Evolutionary conservation across 30 jellyfish, hydroid and myxozoan species (phyloP), one percentile per base, ranked within the genome.

Genomic region (Pelagia noctiluca): DNA sequence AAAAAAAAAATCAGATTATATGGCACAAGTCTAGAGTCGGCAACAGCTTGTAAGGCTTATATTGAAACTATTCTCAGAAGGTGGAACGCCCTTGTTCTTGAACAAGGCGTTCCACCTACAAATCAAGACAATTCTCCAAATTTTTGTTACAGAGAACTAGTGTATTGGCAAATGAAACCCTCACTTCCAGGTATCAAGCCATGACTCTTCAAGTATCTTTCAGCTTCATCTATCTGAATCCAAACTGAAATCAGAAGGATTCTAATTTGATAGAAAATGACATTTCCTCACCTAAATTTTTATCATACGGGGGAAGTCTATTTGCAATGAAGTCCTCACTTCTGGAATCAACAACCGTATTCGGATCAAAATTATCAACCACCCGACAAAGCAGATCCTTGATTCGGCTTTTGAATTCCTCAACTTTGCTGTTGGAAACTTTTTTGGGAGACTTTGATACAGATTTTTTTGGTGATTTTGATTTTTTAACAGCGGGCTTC

Each of bases 271-370:
- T n/a, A n/a, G n/a, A n/a, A n/a, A 57, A 37, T 2, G 2, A 28
- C 82, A 3, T 64, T 77, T 93, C 98, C 31, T 91, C 98, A 21
- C 50, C 82, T 5, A 63, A 71, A 21, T 32, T 67, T 46, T 83
- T 85, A 0, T 88, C 88, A 86, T 26, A 76, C 8, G 98, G 98
- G 2, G 98, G 98, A 34, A 93, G 87, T 11, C 98, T 89, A 26
- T 88, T 87, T 4, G 97, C 97, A 91, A 93, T 83, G 57, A 93
- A 93, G 28, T 87, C 98, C 50, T 79, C 95, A 46, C 93, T 71
- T 71, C 94, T 53, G 1, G 95, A 36, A 75, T 93, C 98, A 24
- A 93, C 95, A 50, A 92, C 91, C 3, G 91, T 76, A 60, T 93
- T 74, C 0, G 90, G 97, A 49, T 93, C 98, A 65, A 93, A 52